phyloP scores from a whole-genome alignment of 2,888 invertebrate species.

The Alloscopus bannaensis region DNA sequence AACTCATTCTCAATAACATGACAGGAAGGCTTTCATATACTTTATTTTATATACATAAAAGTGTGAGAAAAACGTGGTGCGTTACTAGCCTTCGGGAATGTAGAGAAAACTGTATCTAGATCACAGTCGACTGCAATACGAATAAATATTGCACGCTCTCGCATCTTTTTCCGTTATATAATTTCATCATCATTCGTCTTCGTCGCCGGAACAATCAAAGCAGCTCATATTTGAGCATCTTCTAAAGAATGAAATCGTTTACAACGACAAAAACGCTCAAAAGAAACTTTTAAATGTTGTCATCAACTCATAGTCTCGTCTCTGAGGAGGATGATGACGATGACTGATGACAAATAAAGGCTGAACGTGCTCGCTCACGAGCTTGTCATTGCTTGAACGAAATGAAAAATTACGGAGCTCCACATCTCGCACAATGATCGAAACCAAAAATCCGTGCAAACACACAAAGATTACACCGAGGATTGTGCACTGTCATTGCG shows the following conservation, averaged over 20 bases:
- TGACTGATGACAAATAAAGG: conserved; percentile 56
- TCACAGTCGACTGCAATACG: too few relatives aligned
- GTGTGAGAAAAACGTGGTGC: too few relatives aligned
- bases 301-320: conserved; percentile 16
- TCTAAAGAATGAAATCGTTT: background rate
- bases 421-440: background rate
- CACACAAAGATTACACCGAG: too few relatives aligned
- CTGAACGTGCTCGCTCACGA: conserved; percentile 48
- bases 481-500: too few relatives aligned
- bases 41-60: too few relatives aligned
- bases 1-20: too few relatives aligned
- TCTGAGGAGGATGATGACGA: background rate
- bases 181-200: conserved; percentile 43
- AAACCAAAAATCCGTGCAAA: background rate
- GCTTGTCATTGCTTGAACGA: conserved; percentile 41
- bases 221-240: background rate
- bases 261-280: too few relatives aligned
- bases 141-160: conserved; percentile 12
- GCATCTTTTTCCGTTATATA: conserved; percentile 13
- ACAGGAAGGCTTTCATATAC: too few relatives aligned
- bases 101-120: conserved; percentile 36
- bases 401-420: conserved; percentile 37
- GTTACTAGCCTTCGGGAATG: too few relatives aligned
- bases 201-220: conserved; percentile 41
- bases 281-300: too few relatives aligned